Conservation (phyloP, 1,140 invertebrate genomes). For the Drosophila mojavensis region DNA sequence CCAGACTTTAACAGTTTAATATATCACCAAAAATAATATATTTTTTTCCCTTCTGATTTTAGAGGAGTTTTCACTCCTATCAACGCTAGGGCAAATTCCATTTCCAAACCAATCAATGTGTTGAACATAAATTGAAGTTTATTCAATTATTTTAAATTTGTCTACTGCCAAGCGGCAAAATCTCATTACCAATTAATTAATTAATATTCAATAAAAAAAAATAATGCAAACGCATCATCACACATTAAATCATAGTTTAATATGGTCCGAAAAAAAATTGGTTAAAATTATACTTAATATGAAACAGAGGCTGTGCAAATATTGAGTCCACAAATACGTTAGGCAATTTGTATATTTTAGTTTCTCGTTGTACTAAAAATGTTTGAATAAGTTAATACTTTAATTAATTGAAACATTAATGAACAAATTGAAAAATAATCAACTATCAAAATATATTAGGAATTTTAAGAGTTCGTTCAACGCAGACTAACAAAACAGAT, state of each 20-base stretch:
- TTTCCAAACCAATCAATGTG: not conserved
- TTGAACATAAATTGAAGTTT: constrained; percentile 6
- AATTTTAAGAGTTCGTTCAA: too few species aligned
- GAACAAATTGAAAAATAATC: too few species aligned
- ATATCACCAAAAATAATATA: too few species aligned
- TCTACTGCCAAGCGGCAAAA: constrained; percentile 32
- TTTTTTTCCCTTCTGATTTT: not conserved
- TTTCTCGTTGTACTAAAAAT: too few species aligned
- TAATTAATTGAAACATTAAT: too few species aligned
- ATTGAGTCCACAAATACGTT: too few species aligned
- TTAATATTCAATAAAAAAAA: constrained; percentile 28
- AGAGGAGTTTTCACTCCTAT: not conserved
- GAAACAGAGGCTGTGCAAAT: not conserved
- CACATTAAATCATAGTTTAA: constrained; percentile 13
- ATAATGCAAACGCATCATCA: constrained; percentile 5
- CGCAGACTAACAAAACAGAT: too few species aligned
- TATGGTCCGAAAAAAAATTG: not conserved
- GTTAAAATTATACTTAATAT: not conserved
- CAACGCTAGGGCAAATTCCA: not conserved
- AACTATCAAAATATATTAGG: too few species aligned
- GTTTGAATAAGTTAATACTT: too few species aligned
- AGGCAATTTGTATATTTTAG: too few species aligned
- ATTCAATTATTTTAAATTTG: constrained; percentile 23
- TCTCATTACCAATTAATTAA: constrained; percentile 46
- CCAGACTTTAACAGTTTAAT: constrained; percentile 18